Conservation (phyloP, 2,113 vertebrate species). For the Psittacula cyanocephala region DNA sequence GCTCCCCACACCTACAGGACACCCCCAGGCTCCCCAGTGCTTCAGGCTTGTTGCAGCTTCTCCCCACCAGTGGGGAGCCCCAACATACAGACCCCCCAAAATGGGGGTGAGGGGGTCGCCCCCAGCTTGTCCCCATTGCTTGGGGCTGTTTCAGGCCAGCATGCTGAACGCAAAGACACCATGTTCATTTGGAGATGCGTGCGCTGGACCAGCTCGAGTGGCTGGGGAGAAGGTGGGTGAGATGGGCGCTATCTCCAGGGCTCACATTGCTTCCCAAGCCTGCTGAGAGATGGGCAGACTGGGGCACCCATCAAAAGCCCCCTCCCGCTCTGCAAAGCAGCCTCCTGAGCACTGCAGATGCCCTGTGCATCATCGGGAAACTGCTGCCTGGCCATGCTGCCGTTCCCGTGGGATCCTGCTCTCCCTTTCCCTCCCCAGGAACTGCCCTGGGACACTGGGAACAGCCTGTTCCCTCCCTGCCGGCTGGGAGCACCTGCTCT, state of each 20-base stretch:
- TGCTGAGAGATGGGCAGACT: not conserved
- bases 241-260: not conserved
- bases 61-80: no score
- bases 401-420: conserved; percentile 46
- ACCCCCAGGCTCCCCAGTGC: not conserved
- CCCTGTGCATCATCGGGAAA: fast-evolving
- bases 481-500: conserved; percentile 33
- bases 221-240: not conserved
- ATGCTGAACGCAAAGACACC: not conserved
- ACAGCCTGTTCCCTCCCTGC: conserved; percentile 61
- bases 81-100: not conserved
- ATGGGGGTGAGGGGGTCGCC: not conserved
- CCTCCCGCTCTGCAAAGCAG: not conserved
- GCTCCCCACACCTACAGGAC: not conserved
- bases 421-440: conserved; percentile 58
- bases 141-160: not conserved
- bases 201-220: not conserved
- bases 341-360: fast-evolving
- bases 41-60: not conserved
- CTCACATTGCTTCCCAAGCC: not conserved
- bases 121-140: not conserved
- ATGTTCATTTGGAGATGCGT: fast-evolving
- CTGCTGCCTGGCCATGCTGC: not conserved
- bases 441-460: not conserved
- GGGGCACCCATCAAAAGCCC: not conserved